Conservation (phyloP, 2,113 vertebrate species). For the Podarcis cretensis region DNA sequence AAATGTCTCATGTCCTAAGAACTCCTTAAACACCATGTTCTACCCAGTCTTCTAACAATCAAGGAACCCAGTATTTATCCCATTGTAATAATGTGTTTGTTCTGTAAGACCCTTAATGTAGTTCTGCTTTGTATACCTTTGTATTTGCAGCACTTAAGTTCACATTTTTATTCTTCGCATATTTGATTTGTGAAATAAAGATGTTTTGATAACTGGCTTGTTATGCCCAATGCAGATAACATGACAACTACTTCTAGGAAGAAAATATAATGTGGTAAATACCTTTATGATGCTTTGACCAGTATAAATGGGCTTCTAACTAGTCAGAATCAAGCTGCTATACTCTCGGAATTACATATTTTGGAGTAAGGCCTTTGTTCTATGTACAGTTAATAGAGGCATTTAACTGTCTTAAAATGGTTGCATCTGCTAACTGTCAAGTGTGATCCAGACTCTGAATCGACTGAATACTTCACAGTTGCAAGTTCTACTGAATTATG, state of each 20-base stretch:
- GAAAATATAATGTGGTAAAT: neutral
- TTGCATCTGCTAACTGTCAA: neutral
- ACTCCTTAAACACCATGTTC: neutral
- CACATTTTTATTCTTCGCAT: conserved; percentile 9
- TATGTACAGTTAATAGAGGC: neutral
- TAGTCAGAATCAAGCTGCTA: neutral
- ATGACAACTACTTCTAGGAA: neutral
- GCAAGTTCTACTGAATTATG: conserved; percentile 34
- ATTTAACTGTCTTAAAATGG: neutral
- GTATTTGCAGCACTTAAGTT: conserved; percentile 9
- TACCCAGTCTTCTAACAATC: neutral
- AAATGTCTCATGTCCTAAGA: neutral
- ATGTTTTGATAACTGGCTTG: neutral
- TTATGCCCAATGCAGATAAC: neutral
- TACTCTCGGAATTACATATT: neutral
- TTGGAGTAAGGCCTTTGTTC: neutral
- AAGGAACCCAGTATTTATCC: neutral
- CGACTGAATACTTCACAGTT: neutral
- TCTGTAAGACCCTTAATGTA: neutral
- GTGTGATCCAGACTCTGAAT: neutral
- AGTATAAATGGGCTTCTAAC: neutral
- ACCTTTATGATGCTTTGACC: neutral
- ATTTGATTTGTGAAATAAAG: conserved; percentile 4
- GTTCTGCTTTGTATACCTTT: neutral
- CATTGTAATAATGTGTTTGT: neutral